phyloP scores from a whole-genome alignment of 2,888 invertebrate genomes.

The Heteromyza rotundicornis region DNA sequence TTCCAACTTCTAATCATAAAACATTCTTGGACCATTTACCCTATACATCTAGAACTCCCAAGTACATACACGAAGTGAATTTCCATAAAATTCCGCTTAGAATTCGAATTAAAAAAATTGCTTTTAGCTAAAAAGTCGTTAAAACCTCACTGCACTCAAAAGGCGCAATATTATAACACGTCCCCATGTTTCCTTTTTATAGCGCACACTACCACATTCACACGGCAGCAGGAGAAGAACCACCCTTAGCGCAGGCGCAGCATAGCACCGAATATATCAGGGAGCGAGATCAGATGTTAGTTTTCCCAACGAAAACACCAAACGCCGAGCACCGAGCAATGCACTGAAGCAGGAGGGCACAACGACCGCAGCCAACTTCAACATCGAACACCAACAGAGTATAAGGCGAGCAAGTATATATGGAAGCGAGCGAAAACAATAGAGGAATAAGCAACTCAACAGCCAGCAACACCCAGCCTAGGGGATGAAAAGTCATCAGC shows the following conservation, averaged over 20 bases:
- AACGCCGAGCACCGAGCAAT: constrained; percentile 14
- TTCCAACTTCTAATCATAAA: no score
- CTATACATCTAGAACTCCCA: no score
- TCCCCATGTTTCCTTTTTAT: no score
- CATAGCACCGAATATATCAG: no score
- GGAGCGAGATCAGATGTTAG: constrained; percentile 59
- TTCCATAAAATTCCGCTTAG: background rate
- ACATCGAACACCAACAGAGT: background rate
- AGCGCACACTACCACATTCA: background rate
- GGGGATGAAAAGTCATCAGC: constrained; percentile 58
- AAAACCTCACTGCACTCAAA: constrained; percentile 12
- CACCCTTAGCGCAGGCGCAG: constrained; percentile 42
- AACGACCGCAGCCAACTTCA: constrained; percentile 21
- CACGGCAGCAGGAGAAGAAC: constrained; percentile 25
- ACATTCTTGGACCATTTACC: no score
- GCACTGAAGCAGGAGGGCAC: constrained; percentile 8
- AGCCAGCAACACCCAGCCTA: constrained; percentile 46
- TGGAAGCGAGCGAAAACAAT: constrained; percentile 8
- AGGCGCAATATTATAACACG: constrained; percentile 18
- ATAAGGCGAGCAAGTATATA: background rate
- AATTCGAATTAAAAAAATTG: background rate
- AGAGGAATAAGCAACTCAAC: background rate
- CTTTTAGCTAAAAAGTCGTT: constrained; percentile 15
- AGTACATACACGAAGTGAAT: no score
- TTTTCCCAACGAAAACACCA: constrained; percentile 50